phyloP scores from a whole-genome alignment of 2,888 invertebrate genomes.

The Chrysolina oricalcia region DNA sequence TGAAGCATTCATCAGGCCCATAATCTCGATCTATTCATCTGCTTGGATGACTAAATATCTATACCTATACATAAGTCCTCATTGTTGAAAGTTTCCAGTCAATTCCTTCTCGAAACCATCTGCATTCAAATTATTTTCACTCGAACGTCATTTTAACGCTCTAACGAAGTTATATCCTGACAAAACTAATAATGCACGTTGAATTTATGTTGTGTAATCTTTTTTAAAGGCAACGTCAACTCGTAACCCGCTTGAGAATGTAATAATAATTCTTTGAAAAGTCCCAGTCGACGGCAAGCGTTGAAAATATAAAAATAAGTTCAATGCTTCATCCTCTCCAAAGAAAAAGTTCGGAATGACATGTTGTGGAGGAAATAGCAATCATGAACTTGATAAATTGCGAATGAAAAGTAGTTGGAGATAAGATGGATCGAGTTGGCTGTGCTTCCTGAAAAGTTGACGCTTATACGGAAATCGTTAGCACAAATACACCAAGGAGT shows the following conservation, averaged over 20 bases:
- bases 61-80: slow-evolving; percentile 20
- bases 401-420: slow-evolving; percentile 9
- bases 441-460: background rate
- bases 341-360: background rate
- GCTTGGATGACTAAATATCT: slow-evolving; percentile 21
- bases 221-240: slow-evolving; percentile 50
- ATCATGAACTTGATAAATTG: slow-evolving; percentile 24
- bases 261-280: slow-evolving; percentile 48
- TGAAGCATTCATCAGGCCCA: slow-evolving; percentile 17
- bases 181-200: slow-evolving; percentile 62
- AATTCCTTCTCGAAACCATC: slow-evolving; percentile 29
- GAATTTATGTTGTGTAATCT: slow-evolving; percentile 59
- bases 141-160: slow-evolving; percentile 29
- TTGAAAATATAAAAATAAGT: slow-evolving; percentile 30
- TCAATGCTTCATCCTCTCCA: slow-evolving; percentile 2
- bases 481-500: background rate
- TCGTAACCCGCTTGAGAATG: slow-evolving; percentile 45
- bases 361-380: slow-evolving; percentile 13
- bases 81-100: slow-evolving; percentile 33
- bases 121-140: slow-evolving; percentile 27
- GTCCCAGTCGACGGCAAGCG: background rate
- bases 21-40: slow-evolving; percentile 29
- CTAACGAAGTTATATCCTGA: slow-evolving; percentile 47
- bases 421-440: background rate
- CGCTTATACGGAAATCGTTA: background rate